These are phyloP conservation scores for Phalacrocorax brasilianus DNA, from an alignment of 2,113 vertebrate species.

Conservation along the genomic window DNA sequence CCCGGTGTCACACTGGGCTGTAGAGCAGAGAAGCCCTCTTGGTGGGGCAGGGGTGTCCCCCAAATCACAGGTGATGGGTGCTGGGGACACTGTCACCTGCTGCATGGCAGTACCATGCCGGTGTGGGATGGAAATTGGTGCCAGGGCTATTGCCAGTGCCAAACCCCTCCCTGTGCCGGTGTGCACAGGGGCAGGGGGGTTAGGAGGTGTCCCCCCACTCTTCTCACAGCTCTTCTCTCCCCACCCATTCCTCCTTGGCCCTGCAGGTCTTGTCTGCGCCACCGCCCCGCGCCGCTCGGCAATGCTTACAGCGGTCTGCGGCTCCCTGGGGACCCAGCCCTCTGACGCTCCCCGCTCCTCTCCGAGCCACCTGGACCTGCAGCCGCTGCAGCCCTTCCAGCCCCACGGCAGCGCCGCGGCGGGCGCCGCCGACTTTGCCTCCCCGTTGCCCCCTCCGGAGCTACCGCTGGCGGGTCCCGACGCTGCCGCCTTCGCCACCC, in stretches of 20 bases:
- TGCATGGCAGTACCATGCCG: fast-evolving
- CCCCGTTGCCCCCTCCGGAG: constrained; percentile 66
- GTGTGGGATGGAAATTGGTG: neutral
- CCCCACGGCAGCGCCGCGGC: constrained; percentile 66
- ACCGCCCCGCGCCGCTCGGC: constrained; percentile 59
- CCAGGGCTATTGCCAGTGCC: neutral
- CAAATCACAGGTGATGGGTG: fast-evolving
- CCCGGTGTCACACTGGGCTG: neutral
- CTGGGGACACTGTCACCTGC: no score
- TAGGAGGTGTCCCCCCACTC: neutral
- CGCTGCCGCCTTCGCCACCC: constrained; percentile 52
- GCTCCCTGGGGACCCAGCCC: constrained; percentile 79
- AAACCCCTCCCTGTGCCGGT: neutral
- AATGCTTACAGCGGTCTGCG: constrained; percentile 82
- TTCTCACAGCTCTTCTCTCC: neutral
- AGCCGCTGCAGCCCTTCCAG: constrained; percentile 75
- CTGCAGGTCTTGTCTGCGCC: constrained; percentile 60
- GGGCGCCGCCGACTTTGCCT: constrained; percentile 61
- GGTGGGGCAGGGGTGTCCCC: neutral
- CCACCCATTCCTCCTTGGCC: neutral
- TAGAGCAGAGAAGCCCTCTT: neutral
- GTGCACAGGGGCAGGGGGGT: no score
- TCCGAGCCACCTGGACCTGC: constrained; percentile 73
- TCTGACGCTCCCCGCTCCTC: constrained; percentile 74
- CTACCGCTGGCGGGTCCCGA: constrained; percentile 71